Evolutionary conservation across 2,888 invertebrate genomes (phyloP).

Genomic region (Drosophila kuntzei): DNA sequence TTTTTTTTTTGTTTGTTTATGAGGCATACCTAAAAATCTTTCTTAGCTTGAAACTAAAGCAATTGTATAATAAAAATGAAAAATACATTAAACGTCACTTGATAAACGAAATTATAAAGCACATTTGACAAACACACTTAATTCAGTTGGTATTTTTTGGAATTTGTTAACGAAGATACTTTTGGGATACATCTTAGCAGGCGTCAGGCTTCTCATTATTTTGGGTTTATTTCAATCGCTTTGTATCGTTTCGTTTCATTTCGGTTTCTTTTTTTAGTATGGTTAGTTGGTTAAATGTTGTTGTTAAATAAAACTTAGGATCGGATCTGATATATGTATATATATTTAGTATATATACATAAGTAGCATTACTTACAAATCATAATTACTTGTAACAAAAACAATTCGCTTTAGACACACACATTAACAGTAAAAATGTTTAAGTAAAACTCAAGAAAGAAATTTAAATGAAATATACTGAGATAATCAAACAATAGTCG

Average conservation of each 20-base stretch:
- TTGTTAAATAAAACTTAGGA: slow-evolving; percentile 34
- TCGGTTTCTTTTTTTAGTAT: slow-evolving; percentile 60
- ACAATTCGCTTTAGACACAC: slow-evolving; percentile 61
- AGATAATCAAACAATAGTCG: slow-evolving; percentile 40
- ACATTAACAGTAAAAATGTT: slow-evolving; percentile 53
- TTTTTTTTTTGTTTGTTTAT: slow-evolving; percentile 29
- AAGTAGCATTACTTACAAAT: slow-evolving; percentile 53
- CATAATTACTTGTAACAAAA: slow-evolving; percentile 48
- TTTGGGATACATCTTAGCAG: slow-evolving; percentile 43
- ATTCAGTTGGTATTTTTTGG: slow-evolving; percentile 40
- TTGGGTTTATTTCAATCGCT: slow-evolving; percentile 15
- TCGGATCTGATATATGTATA: slow-evolving; percentile 33
- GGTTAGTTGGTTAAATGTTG: slow-evolving; percentile 74
- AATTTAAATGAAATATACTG: slow-evolving; percentile 44
- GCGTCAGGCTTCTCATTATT: slow-evolving; percentile 48
- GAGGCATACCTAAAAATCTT: slow-evolving; percentile 69
- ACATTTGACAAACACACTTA: slow-evolving; percentile 83
- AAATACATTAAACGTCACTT: slow-evolving; percentile 52
- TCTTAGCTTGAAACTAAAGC: slow-evolving; percentile 61
- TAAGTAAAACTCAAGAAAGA: slow-evolving; percentile 28
- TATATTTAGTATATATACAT: slow-evolving; percentile 18
- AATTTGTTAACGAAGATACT: slow-evolving; percentile 26
- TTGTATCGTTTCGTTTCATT: slow-evolving; percentile 49
- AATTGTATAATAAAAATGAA: slow-evolving; percentile 41
- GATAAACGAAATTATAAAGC: slow-evolving; percentile 59